These are phyloP conservation scores for Coenonympha glycerion DNA, from an alignment of 2,888 invertebrate species.

Conservation along the genomic window DNA sequence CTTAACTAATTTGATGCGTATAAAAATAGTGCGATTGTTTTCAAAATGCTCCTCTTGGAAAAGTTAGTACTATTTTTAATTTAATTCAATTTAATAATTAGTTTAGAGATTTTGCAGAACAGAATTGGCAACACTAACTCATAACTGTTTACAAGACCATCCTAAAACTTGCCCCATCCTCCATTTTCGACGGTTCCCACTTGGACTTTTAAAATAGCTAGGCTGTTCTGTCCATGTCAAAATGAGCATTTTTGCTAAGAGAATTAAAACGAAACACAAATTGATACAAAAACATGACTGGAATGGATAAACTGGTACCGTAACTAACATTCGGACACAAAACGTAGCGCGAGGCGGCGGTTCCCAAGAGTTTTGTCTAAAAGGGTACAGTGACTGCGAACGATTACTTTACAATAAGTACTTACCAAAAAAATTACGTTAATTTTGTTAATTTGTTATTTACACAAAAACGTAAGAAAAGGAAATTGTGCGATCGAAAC, in stretches of 20 bases:
- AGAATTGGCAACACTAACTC: no score
- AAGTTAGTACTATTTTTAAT: no score
- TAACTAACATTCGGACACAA: constrained; percentile 38
- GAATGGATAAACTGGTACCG: constrained; percentile 52
- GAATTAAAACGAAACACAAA: constrained; percentile 1
- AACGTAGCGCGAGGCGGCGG: constrained; percentile 53
- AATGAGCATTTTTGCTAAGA: not conserved
- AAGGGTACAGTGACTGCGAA: constrained; percentile 16
- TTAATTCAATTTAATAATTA: no score
- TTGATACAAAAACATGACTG: constrained; percentile 36
- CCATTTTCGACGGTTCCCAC: no score
- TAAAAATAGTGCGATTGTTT: no score
- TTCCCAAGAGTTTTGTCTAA: constrained; percentile 48
- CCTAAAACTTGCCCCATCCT: no score
- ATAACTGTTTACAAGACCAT: no score
- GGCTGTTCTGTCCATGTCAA: not conserved
- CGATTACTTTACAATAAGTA: constrained; percentile 52
- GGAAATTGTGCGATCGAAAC: constrained; percentile 38
- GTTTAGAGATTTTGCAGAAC: no score
- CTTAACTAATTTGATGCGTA: no score
- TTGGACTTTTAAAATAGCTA: no score
- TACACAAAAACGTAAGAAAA: constrained; percentile 31
- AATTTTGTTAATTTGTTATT: constrained; percentile 47
- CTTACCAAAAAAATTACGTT: constrained; percentile 55
- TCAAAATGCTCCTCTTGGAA: no score